Conservation (phyloP, 1,140 invertebrate genomes). For the Ephestia elutella region DNA sequence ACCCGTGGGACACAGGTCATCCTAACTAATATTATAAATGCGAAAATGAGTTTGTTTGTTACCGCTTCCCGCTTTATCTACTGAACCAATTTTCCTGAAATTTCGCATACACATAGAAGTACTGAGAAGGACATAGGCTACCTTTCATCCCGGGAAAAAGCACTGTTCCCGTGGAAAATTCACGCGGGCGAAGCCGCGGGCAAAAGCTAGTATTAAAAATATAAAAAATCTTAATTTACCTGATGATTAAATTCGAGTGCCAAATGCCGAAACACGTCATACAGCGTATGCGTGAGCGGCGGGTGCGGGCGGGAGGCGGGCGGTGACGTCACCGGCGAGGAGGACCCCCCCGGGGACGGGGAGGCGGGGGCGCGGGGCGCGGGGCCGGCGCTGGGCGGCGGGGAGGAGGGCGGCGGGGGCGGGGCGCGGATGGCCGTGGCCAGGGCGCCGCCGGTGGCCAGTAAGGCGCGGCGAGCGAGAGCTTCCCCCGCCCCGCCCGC, state of each 20-base stretch:
- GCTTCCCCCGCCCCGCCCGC: slow-evolving; percentile 82
- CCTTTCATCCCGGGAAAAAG: too few relatives aligned
- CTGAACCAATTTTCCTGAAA: too few relatives aligned
- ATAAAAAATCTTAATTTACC: slow-evolving; percentile 24
- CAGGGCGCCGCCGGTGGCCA: slow-evolving; percentile 46
- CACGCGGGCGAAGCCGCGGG: too few relatives aligned
- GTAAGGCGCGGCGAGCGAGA: slow-evolving; percentile 79
- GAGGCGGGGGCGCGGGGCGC: slow-evolving; percentile 15
- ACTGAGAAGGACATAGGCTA: too few relatives aligned
- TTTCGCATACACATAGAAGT: too few relatives aligned
- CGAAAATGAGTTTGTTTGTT: too few relatives aligned
- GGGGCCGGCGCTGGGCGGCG: slow-evolving; percentile 16
- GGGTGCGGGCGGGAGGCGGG: slow-evolving; percentile 22
- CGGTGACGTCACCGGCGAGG: slow-evolving; percentile 6
- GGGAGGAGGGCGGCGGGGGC: slow-evolving; percentile 19
- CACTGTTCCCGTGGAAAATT: too few relatives aligned
- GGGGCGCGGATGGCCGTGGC: slow-evolving; percentile 39
- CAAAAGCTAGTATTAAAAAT: too few relatives aligned
- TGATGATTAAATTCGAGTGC: slow-evolving; percentile 51
- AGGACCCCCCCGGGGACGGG: slow-evolving; percentile 9
- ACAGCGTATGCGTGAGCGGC: slow-evolving; percentile 49
- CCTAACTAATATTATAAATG: too few relatives aligned
- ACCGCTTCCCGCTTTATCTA: too few relatives aligned
- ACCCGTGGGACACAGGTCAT: too few relatives aligned
- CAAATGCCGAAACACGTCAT: slow-evolving; percentile 55